These are phyloP conservation scores for Archocentrus centrarchus DNA, from an alignment of 2,113 vertebrate species.

Conservation along the genomic window DNA sequence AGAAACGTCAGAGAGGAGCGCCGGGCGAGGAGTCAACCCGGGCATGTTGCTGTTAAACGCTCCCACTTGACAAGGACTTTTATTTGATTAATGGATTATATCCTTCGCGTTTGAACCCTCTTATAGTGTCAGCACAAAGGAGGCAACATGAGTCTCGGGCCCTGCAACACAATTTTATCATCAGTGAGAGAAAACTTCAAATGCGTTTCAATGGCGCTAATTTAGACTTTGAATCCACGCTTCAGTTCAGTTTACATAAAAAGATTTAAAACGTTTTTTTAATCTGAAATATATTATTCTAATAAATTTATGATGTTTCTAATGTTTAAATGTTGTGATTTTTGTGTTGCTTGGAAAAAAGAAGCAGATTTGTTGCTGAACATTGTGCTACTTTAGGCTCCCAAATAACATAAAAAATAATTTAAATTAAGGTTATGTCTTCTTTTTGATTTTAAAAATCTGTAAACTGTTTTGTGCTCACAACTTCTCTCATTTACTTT, in stretches of 20 bases:
- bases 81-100: constrained; percentile 75
- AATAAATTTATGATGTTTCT: background rate
- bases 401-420: background rate
- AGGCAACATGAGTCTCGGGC: constrained; percentile 33
- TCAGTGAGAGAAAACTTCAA: constrained; percentile 49
- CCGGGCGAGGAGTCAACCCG: constrained; percentile 55
- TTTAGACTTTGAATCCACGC: background rate
- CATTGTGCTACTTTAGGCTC: background rate
- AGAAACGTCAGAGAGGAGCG: constrained; percentile 48
- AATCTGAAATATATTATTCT: background rate
- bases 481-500: background rate
- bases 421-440: background rate
- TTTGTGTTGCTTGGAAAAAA: background rate
- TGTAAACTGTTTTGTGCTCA: background rate
- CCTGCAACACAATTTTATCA: background rate
- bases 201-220: constrained; percentile 2
- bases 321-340: background rate
- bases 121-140: constrained; percentile 63
- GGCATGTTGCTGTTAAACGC: constrained; percentile 69
- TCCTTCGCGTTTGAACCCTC: constrained; percentile 54
- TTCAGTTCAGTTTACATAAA: background rate
- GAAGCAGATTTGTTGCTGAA: background rate
- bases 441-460: background rate
- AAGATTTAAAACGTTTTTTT: background rate
- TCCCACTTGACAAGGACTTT: constrained; percentile 59